Conservation (phyloP, 2,797 vertebrate genomes). For the Crossoptilon crossoptilon region DNA sequence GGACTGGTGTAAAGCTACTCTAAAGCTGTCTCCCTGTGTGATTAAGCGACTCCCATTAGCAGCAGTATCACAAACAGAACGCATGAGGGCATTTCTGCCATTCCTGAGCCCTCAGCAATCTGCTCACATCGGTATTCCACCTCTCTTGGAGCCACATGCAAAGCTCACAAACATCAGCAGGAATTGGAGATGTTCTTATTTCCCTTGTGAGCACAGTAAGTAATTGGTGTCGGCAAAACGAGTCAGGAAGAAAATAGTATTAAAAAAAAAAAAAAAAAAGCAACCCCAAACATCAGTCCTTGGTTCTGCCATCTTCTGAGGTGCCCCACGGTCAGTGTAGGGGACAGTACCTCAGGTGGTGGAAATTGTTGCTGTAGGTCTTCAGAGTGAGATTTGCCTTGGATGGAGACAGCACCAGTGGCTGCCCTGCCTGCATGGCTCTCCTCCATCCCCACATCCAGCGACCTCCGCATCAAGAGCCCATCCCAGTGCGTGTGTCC, state of each 20-base stretch:
- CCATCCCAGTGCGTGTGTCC: neutral
- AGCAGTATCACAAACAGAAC: neutral
- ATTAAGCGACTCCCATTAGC: neutral
- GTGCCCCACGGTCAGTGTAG: neutral
- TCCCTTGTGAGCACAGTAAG: neutral
- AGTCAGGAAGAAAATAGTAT: neutral
- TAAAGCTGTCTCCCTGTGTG: accelerated
- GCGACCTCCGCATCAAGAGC: neutral
- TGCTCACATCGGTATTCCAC: neutral
- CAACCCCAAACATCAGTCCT: neutral
- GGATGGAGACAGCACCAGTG: neutral
- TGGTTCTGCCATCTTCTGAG: neutral
- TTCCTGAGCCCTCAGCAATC: constrained; percentile 11
- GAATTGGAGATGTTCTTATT: neutral
- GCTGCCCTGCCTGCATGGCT: neutral
- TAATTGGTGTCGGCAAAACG: neutral
- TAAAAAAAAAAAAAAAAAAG: neutral
- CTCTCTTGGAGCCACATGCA: neutral
- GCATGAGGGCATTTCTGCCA: constrained; percentile 44
- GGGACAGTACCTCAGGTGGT: accelerated
- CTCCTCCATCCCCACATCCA: accelerated
- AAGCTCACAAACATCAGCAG: neutral
- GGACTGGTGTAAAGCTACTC: neutral
- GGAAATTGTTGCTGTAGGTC: neutral
- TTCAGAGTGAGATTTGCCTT: neutral